Evolutionary conservation across 1,140 invertebrate species (phyloP).

Genomic region (Drosophila orosa): DNA sequence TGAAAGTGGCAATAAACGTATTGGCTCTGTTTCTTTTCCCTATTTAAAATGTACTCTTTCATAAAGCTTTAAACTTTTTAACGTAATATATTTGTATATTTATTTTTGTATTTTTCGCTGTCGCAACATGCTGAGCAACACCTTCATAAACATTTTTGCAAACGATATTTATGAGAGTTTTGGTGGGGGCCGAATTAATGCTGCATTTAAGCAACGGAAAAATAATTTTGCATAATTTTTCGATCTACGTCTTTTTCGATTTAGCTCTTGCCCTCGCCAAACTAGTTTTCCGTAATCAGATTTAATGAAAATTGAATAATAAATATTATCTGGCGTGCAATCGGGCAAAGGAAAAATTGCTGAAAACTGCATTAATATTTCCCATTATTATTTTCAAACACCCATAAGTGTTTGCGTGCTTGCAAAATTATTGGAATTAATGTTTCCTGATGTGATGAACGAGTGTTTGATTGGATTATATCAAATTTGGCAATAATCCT

Average conservation of each 20-base stretch:
- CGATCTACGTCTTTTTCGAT: conserved; percentile 1
- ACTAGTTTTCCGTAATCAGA: conserved; percentile 73
- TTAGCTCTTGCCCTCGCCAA: conserved; percentile 17
- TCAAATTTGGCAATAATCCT: neutral
- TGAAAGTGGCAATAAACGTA: conserved; percentile 61
- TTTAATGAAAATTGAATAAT: conserved; percentile 82
- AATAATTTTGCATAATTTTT: conserved; percentile 73
- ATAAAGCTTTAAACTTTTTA: conserved; percentile 16
- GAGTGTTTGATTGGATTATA: neutral
- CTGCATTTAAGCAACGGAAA: conserved; percentile 76
- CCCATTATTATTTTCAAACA: conserved; percentile 33
- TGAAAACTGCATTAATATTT: conserved; percentile 66
- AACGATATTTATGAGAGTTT: conserved; percentile 63
- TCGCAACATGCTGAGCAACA: conserved; percentile 69
- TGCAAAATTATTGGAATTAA: conserved; percentile 13
- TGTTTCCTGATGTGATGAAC: conserved; percentile 6
- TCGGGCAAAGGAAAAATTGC: conserved; percentile 46
- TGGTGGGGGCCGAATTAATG: conserved; percentile 65
- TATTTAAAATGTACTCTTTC: conserved; percentile 60
- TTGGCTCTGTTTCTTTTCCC: conserved; percentile 39
- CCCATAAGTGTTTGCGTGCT: conserved; percentile 31
- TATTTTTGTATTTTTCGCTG: conserved; percentile 38
- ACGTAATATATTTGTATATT: neutral
- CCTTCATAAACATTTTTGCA: conserved; percentile 63
- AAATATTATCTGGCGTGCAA: conserved; percentile 71